Evolutionary conservation across 2,888 invertebrate species (phyloP).

Genomic region (Celastrina argiolus): DNA sequence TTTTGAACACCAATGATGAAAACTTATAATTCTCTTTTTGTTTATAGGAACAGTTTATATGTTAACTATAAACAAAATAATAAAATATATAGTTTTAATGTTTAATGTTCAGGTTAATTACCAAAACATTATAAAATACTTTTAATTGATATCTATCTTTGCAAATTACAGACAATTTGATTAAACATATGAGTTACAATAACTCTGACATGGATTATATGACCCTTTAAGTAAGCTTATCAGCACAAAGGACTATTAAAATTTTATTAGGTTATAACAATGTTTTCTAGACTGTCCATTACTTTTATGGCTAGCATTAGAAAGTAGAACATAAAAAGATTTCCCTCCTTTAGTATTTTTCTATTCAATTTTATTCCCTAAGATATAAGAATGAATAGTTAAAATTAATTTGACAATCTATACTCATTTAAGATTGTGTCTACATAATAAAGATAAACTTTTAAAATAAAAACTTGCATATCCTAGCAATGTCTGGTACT

Average conservation of each 20-base stretch:
- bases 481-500: background rate
- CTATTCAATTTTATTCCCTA: background rate
- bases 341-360: background rate
- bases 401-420: background rate
- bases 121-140: background rate
- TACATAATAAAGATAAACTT: no score
- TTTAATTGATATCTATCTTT: background rate
- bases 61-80: no score
- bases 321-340: conserved; percentile 7
- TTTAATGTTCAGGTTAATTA: no score
- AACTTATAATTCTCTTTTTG: no score
- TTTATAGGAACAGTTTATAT: no score
- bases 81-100: no score
- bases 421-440: no score
- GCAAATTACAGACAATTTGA: background rate
- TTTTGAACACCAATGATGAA: no score
- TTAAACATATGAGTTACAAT: background rate
- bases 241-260: conserved; percentile 14
- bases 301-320: conserved; percentile 11
- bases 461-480: no score
- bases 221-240: background rate
- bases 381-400: background rate
- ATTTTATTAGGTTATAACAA: conserved; percentile 17
- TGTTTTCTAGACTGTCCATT: background rate
- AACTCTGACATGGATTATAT: background rate